A percentile compares a stretch with the other conserved stretches of the same genome.
Evolutionary conservation across 2,888 invertebrate genomes (phyloP).

Genomic region (Acanthosoma haemorrhoidale): DNA sequence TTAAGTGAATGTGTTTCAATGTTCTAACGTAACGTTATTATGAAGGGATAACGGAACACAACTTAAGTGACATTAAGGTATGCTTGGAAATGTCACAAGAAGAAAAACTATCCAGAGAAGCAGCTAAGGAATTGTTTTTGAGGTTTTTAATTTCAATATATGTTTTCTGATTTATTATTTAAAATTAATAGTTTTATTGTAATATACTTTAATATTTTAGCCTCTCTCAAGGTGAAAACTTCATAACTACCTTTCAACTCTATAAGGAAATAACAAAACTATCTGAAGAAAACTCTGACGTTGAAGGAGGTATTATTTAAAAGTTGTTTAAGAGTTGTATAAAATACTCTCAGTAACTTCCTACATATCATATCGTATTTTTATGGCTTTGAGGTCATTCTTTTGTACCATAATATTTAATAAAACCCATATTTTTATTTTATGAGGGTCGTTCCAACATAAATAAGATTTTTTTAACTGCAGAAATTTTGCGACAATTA

Average conservation of each 20-base stretch:
- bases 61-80: conserved; percentile 65
- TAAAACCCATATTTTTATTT: no score
- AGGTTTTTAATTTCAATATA: conserved; percentile 50
- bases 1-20: background rate
- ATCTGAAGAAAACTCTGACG: background rate
- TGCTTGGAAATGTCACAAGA: conserved; percentile 79
- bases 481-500: no score
- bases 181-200: background rate
- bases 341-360: no score
- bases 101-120: conserved; percentile 81
- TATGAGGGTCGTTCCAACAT: no score
- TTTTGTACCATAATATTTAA: no score
- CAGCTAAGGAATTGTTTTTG: conserved; percentile 81
- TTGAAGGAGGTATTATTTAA: background rate
- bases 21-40: background rate
- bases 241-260: conserved; percentile 76
- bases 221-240: conserved; percentile 78
- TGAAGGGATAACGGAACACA: conserved; percentile 64
- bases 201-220: conserved; percentile 47
- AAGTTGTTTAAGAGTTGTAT: no score
- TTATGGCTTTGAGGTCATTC: no score
- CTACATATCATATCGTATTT: no score
- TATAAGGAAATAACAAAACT: conserved; percentile 54
- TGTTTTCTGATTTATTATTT: background rate
- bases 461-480: no score